Conservation (phyloP, 92 coral and sea anemone genomes). For the Porites evermanni region DNA sequence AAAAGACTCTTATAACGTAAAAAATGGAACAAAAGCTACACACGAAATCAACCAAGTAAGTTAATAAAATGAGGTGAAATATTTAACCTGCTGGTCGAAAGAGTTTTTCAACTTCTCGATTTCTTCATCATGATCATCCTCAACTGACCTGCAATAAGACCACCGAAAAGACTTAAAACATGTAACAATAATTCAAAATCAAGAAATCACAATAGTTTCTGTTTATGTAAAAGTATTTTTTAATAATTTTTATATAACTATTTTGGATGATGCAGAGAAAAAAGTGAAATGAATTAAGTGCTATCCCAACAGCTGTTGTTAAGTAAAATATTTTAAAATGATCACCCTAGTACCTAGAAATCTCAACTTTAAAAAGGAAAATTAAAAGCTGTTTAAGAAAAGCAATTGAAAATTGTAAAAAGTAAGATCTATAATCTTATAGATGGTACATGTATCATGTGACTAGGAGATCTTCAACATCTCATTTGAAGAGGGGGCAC, state of each 20-base stretch:
- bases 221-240: too few relatives aligned
- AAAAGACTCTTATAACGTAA: not conserved
- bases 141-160: conserved; percentile 65
- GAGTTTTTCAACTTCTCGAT: conserved; percentile 70
- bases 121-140: conserved; percentile 83
- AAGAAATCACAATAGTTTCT: not conserved
- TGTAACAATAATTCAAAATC: not conserved
- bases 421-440: too few relatives aligned
- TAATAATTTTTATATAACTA: too few relatives aligned
- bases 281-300: not conserved
- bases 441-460: too few relatives aligned
- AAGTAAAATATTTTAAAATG: not conserved
- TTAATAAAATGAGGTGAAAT: not conserved
- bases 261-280: too few relatives aligned
- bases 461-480: too few relatives aligned
- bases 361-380: too few relatives aligned
- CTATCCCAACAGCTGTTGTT: not conserved
- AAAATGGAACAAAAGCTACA: not conserved
- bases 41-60: not conserved
- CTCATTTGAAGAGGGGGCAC: too few relatives aligned
- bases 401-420: too few relatives aligned
- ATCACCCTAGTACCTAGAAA: too few relatives aligned
- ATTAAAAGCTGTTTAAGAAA: too few relatives aligned
- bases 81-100: conserved; percentile 68
- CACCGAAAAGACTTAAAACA: not conserved